Conservation (phyloP, 2,113 vertebrate species). For the Eulacestoma nigropectus region DNA sequence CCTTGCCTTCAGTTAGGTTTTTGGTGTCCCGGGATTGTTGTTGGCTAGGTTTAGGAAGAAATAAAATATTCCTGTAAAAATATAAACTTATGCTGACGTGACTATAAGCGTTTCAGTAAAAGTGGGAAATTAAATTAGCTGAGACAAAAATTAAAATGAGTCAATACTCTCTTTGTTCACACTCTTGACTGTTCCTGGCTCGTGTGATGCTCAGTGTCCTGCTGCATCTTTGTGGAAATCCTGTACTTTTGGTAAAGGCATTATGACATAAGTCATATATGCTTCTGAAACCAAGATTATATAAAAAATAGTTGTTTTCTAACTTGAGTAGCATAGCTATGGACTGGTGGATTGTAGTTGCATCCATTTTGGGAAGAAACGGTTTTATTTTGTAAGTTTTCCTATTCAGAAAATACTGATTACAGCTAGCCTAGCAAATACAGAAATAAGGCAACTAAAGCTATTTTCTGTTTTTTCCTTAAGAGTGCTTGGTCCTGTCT, state of each 20-base stretch:
- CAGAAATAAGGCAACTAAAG: background rate
- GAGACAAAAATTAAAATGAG: background rate
- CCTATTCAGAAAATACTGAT: background rate
- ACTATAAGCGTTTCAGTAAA: background rate
- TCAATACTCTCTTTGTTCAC: background rate
- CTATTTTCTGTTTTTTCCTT: background rate
- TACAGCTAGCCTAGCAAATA: background rate
- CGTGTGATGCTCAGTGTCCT: background rate
- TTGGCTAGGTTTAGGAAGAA: background rate
- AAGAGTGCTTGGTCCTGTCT: background rate
- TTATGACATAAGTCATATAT: background rate
- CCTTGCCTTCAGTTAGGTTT: background rate
- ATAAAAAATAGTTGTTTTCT: background rate
- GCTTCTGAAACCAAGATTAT: background rate
- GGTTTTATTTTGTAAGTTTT: background rate
- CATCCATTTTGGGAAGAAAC: background rate
- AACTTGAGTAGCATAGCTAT: background rate
- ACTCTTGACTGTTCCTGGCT: background rate
- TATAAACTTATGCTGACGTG: background rate
- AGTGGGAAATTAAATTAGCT: constrained; percentile 23
- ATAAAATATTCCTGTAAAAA: background rate
- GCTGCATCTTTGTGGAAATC: background rate
- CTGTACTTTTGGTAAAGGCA: background rate
- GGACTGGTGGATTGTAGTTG: background rate
- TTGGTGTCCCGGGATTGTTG: background rate